phyloP scores from a whole-genome alignment of 2,888 invertebrate genomes.

The Philhelius pedissequus region DNA sequence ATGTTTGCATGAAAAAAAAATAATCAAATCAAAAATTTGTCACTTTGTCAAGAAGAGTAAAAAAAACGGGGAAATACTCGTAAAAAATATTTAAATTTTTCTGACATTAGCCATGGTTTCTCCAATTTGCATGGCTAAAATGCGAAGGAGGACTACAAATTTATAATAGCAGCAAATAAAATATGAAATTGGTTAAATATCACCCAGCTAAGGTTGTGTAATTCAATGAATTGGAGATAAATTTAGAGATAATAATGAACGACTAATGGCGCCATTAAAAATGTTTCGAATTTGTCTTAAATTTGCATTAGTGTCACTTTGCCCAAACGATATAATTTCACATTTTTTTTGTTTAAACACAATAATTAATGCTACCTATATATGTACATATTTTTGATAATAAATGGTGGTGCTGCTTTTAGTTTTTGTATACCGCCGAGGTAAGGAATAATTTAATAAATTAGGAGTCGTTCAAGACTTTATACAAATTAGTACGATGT shows the following conservation, averaged over 20 bases:
- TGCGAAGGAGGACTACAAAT: slow-evolving; percentile 47
- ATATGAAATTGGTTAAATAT: slow-evolving; percentile 6
- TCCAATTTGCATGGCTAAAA: slow-evolving; percentile 42
- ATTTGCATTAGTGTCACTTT: slow-evolving; percentile 10
- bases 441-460: neutral
- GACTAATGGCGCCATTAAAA: slow-evolving; percentile 8
- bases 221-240: slow-evolving; percentile 19
- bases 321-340: neutral
- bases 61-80: neutral
- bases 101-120: slow-evolving; percentile 17
- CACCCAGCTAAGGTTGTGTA: slow-evolving; percentile 11
- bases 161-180: neutral
- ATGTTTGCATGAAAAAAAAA: neutral
- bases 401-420: neutral
- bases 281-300: slow-evolving; percentile 15
- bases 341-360: neutral
- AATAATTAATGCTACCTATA: neutral
- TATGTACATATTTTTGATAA: too few relatives aligned
- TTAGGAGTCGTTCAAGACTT: too few relatives aligned
- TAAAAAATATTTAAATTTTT: slow-evolving; percentile 5
- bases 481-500: too few relatives aligned
- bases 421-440: neutral
- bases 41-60: neutral
- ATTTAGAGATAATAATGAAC: slow-evolving; percentile 3
- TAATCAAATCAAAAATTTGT: slow-evolving; percentile 22